These are phyloP conservation scores for Drosophila neotestacea DNA, from an alignment of 2,888 invertebrate genomes.

Conservation along the genomic window DNA sequence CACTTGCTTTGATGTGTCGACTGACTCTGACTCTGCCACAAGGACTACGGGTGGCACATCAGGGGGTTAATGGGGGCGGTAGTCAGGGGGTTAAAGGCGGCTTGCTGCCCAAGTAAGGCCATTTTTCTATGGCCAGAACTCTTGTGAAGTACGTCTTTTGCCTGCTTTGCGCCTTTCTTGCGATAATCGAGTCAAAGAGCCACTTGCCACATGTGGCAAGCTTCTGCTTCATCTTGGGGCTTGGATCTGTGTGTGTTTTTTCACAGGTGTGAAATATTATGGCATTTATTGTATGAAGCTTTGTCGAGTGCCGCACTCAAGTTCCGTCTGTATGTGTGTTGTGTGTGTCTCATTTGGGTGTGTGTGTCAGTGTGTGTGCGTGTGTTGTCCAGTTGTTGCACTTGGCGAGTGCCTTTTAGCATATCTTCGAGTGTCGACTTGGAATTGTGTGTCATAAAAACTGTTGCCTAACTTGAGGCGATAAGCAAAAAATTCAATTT, in stretches of 20 bases:
- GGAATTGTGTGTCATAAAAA: slow-evolving; percentile 36
- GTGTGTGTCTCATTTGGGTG: not conserved
- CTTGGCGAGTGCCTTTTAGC: slow-evolving; percentile 1
- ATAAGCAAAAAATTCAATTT: slow-evolving; percentile 4
- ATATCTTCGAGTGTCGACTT: slow-evolving; percentile 20
- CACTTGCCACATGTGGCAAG: slow-evolving; percentile 55
- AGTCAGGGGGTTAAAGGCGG: not conserved
- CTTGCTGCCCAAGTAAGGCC: slow-evolving; percentile 10
- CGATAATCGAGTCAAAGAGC: slow-evolving; percentile 47
- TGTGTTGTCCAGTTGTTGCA: slow-evolving; percentile 20
- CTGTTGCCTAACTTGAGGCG: slow-evolving; percentile 50
- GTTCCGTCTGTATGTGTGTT: not conserved
- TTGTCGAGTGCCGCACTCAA: slow-evolving; percentile 48
- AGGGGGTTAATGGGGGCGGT: no score
- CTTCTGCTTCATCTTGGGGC: slow-evolving; percentile 16
- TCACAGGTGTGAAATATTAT: slow-evolving; percentile 57
- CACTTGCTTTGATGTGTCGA: slow-evolving; percentile 77
- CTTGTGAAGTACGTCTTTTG: slow-evolving; percentile 22
- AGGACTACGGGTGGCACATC: slow-evolving; percentile 2
- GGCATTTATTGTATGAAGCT: slow-evolving; percentile 47
- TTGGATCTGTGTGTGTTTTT: slow-evolving; percentile 10
- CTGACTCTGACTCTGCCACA: slow-evolving; percentile 7
- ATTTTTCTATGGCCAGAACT: slow-evolving; percentile 17
- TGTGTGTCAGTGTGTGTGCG: slow-evolving; percentile 5
- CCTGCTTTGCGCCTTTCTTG: slow-evolving; percentile 31